These are phyloP conservation scores for Diplodus sargus DNA, from an alignment of 2,797 vertebrate species.

Conservation along the genomic window DNA sequence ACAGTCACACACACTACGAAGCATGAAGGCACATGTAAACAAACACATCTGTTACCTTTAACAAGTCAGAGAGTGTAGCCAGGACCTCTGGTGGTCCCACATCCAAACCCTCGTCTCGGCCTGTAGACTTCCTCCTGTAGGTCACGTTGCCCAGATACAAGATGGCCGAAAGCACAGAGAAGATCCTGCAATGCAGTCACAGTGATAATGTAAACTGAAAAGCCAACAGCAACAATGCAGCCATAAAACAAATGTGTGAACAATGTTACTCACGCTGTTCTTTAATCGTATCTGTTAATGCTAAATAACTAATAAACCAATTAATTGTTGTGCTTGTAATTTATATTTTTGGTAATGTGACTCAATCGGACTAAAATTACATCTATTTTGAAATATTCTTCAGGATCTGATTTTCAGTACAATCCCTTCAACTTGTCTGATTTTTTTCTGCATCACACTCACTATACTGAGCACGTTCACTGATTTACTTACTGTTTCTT, in stretches of 20 bases:
- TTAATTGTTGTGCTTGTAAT: slow-evolving; percentile 18
- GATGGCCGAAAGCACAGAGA: slow-evolving; percentile 96
- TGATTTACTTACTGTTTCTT: slow-evolving; percentile 92
- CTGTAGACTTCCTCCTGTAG: slow-evolving; percentile 91
- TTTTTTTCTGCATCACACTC: neutral
- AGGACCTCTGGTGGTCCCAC: slow-evolving; percentile 95
- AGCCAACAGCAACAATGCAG: neutral
- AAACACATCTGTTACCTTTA: slow-evolving; percentile 86
- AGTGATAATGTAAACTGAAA: slow-evolving; percentile 1
- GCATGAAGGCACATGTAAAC: neutral
- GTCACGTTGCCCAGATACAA: slow-evolving; percentile 97
- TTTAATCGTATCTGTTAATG: slow-evolving; percentile 24
- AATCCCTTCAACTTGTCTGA: slow-evolving; percentile 3
- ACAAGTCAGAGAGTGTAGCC: slow-evolving; percentile 93
- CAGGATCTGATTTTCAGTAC: neutral
- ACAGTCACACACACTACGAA: neutral
- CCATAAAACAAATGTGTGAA: slow-evolving; percentile 17
- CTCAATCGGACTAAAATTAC: slow-evolving; percentile 15
- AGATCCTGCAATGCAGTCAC: slow-evolving; percentile 87
- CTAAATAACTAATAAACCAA: slow-evolving; percentile 24
- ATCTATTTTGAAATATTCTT: slow-evolving; percentile 28
- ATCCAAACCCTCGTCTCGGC: slow-evolving; percentile 94
- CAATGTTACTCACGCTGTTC: slow-evolving; percentile 9
- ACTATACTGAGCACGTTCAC: neutral
- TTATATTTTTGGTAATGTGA: slow-evolving; percentile 30